Base-by-base conservation (phyloP, 1,140 invertebrate species). In the Drosophila trapezifrons region DNA sequence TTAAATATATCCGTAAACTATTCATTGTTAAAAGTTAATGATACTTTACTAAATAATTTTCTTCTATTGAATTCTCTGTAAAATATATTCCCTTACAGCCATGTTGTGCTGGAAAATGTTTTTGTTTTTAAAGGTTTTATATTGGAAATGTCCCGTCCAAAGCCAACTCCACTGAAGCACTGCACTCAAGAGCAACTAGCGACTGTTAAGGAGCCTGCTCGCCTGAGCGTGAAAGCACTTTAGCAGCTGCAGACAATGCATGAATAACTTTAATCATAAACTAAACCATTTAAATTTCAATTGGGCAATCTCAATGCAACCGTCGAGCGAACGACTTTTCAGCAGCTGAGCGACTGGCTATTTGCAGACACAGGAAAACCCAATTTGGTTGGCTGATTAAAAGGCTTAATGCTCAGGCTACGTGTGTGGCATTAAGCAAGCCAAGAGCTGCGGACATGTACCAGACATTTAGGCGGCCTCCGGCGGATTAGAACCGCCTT, bases 331-430 rank as follows among this genome's bases (percentile, higher is more conserved):
- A 60, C 60, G 59, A 66, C 49, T 80, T 76, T 65, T 73, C 40
- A 65, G 49, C 72, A 37, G 45, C 22, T 80, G 49, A 15, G 32
- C 46, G 38, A 42, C 49, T 62, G 29, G 38, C n/a, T 72, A 2
- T 27, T 37, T 72, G 81, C 64, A 59, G 62, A 77, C 80, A 77
- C 80, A 63, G 82, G 82, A 86, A 86, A 82, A 69, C 49, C 70
- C 71, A 82, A 77, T 67, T 73, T 49, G 59, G 60, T 76, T 62
- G 54, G 27, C 45, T 81, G 65, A 66, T 66, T 78, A 52, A 46
- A 57, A 62, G 55, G 49, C 45, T 57, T 49, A 63, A 74, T 72
- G 77, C 43, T 40, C 49, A 32, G 52, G 32, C 47, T 42, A 76
- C 75, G 70, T 86, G 78, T 69, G 62, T 64, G 83, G 64, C 63